Base-by-base conservation (phyloP, 2,797 vertebrate species). In the Rhynchotus rufescens region DNA sequence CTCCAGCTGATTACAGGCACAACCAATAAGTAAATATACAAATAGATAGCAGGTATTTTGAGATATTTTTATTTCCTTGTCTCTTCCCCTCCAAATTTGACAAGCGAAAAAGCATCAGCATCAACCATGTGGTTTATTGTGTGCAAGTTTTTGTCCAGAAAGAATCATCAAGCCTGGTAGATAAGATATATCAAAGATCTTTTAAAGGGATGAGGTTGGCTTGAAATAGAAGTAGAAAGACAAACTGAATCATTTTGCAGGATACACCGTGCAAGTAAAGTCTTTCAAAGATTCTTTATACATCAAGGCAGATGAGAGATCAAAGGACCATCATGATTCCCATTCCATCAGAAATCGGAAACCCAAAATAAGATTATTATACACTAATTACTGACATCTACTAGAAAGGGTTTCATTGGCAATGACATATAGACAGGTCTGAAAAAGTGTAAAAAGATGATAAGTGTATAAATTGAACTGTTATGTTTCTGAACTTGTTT, bases 61-160 rank as follows among this genome's bases (percentile, higher is more conserved):
- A 80, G 87, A 61, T 13, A 38, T 11, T 67, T 68, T 38, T 44
- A 15, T 64, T 82, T 30, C 9, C 6, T 76, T 79, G 68, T 42
- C 6, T 6, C 22, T 80, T 81, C 9, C 15, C 6, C 12, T 88
- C 34, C 32, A 57, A n/a, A 19, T 6, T 54, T 73, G 16, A 11
- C 25, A 81, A 68, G 2, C 12, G 52, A 54, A 40, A 68, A 32
- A 38, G 2, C 12, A 66, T 30, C 54, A 72, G 9, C 6, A 62
- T 13, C 10, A 66, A 8, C 10, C 9, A 7, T 0, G 2, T 54
- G 7, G 21, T 66, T 12, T 4, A 4, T 19, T 44, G 5, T 13
- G 9, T 42, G 13, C 2, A 57, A 51, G 34, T 22, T 23, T 80
- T 59, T 51, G 12, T 71, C 32, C 22, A 73, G 17, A 77, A 13